These are phyloP conservation scores for Nymphalis urticae DNA, from an alignment of 2,888 invertebrate genomes.

Conservation along the genomic window DNA sequence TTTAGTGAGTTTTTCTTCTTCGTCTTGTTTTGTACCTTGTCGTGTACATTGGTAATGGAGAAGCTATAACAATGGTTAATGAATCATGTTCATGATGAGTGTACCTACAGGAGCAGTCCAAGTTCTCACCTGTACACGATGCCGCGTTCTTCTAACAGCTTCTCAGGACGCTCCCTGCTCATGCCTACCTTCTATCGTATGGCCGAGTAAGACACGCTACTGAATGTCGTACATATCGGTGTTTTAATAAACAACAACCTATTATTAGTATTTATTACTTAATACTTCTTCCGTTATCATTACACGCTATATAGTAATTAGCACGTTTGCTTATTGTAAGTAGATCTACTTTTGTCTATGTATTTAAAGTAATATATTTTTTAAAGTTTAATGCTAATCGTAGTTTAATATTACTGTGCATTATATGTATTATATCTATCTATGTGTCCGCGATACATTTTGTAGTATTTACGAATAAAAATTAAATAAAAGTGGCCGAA, in stretches of 20 bases:
- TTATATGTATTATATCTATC: too few relatives aligned
- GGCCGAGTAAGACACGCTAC: conserved; percentile 69
- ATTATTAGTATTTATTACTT: conserved; percentile 4
- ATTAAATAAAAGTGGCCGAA: too few relatives aligned
- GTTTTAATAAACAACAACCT: conserved; percentile 10
- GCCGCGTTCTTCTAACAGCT: conserved; percentile 70
- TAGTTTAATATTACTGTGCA: too few relatives aligned
- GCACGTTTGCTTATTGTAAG: too few relatives aligned
- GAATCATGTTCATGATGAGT: conserved; percentile 38
- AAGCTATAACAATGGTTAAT: neutral
- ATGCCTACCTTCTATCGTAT: conserved; percentile 78
- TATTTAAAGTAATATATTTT: too few relatives aligned
- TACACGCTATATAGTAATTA: too few relatives aligned
- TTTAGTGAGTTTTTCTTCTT: too few relatives aligned
- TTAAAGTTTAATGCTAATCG: too few relatives aligned
- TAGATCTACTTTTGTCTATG: too few relatives aligned
- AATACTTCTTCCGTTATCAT: neutral
- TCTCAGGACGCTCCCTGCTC: conserved; percentile 70
- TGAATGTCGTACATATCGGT: conserved; percentile 41
- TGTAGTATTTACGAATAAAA: too few relatives aligned
- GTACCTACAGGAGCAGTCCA: conserved; percentile 70
- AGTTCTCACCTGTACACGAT: conserved; percentile 71
- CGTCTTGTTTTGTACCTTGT: too few relatives aligned
- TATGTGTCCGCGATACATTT: too few relatives aligned
- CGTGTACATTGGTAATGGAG: neutral